phyloP scores from a whole-genome alignment of 2,113 vertebrate genomes.

The Peromyscus leucopus region DNA sequence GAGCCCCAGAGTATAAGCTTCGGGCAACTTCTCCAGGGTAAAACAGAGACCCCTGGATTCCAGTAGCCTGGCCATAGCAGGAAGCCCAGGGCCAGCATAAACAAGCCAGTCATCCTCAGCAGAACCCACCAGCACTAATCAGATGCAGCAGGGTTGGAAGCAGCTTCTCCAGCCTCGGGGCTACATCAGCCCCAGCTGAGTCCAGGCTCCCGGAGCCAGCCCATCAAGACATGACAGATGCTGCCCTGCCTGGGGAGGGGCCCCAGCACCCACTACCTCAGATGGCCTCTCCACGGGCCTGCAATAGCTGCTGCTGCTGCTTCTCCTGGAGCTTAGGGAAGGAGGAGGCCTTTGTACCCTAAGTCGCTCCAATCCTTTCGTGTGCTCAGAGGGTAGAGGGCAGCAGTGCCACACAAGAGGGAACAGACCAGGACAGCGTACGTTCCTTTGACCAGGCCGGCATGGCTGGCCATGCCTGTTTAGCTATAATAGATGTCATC shows the following conservation, averaged over 20 bases:
- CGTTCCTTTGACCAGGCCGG: neutral
- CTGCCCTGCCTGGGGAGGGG: neutral
- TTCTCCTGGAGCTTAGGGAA: neutral
- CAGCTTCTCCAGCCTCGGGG: neutral
- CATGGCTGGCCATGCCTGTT: neutral
- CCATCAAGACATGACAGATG: neutral
- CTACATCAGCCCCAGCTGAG: neutral
- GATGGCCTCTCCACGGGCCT: neutral
- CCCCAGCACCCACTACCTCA: neutral
- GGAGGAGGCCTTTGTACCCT: neutral
- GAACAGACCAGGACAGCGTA: neutral
- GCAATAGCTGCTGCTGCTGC: neutral
- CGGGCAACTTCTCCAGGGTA: neutral
- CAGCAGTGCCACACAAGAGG: neutral
- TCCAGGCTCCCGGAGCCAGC: neutral
- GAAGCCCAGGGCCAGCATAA: slow-evolving; percentile 42
- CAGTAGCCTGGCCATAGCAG: slow-evolving; percentile 34
- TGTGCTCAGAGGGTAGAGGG: neutral
- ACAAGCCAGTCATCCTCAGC: slow-evolving; percentile 36
- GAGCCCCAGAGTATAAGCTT: neutral
- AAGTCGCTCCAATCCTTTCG: neutral
- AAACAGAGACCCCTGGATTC: slow-evolving; percentile 20
- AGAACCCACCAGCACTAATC: slow-evolving; percentile 33
- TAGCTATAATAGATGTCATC: neutral
- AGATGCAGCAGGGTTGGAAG: slow-evolving; percentile 37